Conservation (phyloP, 2,888 invertebrate genomes). For the Ramazzottius varieornatus region DNA sequence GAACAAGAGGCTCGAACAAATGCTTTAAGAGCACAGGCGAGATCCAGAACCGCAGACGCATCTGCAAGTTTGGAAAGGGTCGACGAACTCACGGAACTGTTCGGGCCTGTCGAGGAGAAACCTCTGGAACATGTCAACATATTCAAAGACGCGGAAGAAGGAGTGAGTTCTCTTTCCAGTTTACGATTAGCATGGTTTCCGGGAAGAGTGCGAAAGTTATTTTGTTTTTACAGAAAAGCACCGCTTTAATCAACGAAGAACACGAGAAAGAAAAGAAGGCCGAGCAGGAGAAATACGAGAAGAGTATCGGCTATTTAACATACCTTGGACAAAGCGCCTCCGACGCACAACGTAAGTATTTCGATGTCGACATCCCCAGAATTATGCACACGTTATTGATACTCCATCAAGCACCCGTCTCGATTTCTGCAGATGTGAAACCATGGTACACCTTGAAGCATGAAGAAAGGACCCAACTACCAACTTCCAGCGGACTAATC, state of each 20-base stretch:
- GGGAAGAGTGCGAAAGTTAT: neutral
- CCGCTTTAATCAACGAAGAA: conserved; percentile 38
- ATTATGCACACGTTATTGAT: too few species aligned
- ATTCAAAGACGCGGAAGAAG: conserved; percentile 6
- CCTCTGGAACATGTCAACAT: conserved; percentile 6
- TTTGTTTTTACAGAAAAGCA: neutral
- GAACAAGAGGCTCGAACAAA: conserved; percentile 57
- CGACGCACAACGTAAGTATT: conserved; percentile 11
- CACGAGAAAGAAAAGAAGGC: conserved; percentile 65
- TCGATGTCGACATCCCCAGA: too few species aligned
- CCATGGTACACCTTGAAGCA: neutral
- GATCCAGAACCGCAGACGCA: too few species aligned
- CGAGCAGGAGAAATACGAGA: conserved; percentile 83
- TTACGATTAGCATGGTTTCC: neutral
- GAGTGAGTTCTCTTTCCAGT: neutral
- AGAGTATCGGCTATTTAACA: conserved; percentile 79
- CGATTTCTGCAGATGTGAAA: neutral
- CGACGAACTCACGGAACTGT: conserved; percentile 16
- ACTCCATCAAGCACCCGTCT: too few species aligned
- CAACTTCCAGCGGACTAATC: neutral
- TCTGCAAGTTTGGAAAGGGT: too few species aligned
- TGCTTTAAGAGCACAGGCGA: conserved; percentile 37
- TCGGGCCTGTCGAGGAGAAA: conserved; percentile 9
- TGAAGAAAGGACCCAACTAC: neutral
- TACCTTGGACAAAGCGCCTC: conserved; percentile 55